Evolutionary conservation across 2,888 invertebrate species (phyloP).

Genomic region (Trachelus tabidus): DNA sequence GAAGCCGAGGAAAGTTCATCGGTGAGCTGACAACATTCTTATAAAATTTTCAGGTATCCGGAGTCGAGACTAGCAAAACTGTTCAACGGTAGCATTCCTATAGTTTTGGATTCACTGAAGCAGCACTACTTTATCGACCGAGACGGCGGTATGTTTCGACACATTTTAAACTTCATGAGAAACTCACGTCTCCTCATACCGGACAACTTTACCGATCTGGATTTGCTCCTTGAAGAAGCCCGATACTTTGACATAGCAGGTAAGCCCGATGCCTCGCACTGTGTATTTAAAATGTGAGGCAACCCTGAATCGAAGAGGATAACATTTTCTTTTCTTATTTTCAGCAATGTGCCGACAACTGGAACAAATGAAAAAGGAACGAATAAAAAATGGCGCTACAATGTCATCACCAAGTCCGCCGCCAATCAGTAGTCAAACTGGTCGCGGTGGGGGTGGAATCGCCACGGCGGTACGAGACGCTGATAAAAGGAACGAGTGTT

Average conservation of each 20-base stretch:
- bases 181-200: conserved; percentile 90
- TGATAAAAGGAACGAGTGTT: conserved; percentile 65
- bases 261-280: conserved; percentile 68
- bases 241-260: conserved; percentile 89
- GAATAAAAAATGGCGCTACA: conserved; percentile 70
- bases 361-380: conserved; percentile 79
- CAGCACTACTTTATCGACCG: conserved; percentile 99
- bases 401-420: conserved; percentile 25
- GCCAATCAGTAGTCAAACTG: conserved; percentile 26
- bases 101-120: conserved; percentile 94
- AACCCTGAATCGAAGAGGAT: not conserved
- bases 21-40: not conserved
- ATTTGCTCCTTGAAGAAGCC: conserved; percentile 90
- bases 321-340: conserved; percentile 39
- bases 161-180: conserved; percentile 96
- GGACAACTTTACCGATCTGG: conserved; percentile 86
- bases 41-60: conserved; percentile 79
- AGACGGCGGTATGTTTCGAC: conserved; percentile 97
- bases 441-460: conserved; percentile 34
- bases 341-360: conserved; percentile 80
- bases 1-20: not conserved
- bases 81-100: conserved; percentile 95
- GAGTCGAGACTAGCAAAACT: conserved; percentile 92
- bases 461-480: conserved; percentile 42
- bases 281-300: not conserved